These are phyloP conservation scores for Cephus cinctus DNA, from an alignment of 1,140 invertebrate genomes.

Conservation along the genomic window DNA sequence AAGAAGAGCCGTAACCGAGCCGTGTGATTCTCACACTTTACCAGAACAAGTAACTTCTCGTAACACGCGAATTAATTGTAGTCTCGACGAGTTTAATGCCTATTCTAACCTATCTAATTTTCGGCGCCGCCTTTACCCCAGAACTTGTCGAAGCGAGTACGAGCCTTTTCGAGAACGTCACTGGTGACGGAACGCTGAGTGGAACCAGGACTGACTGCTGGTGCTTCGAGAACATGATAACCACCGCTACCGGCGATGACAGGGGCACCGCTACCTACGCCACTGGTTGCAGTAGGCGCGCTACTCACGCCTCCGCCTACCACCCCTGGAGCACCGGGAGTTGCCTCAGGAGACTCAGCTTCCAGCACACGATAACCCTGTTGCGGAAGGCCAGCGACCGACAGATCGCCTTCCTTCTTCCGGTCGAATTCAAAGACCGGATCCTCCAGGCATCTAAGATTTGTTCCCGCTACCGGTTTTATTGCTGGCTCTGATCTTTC, in stretches of 20 bases:
- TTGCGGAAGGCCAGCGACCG: conserved; percentile 15
- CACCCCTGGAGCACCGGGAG: not conserved
- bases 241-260: conserved; percentile 15
- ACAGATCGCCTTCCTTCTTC: conserved; percentile 22
- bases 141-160: conserved; percentile 82
- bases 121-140: conserved; percentile 65
- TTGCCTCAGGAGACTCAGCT: conserved; percentile 21
- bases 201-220: conserved; percentile 42
- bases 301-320: conserved; percentile 9
- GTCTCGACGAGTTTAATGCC: conserved; percentile 3
- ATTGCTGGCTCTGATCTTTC: conserved; percentile 20
- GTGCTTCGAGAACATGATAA: conserved; percentile 54
- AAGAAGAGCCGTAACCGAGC: too few species aligned
- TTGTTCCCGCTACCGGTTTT: conserved; percentile 54
- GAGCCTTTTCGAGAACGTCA: conserved; percentile 78
- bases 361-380: conserved; percentile 39
- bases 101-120: conserved; percentile 30
- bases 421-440: conserved; percentile 57
- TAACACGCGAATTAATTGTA: conserved; percentile 22
- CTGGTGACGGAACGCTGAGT: conserved; percentile 62
- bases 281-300: not conserved
- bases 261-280: too few species aligned
- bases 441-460: conserved; percentile 58
- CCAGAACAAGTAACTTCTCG: conserved; percentile 31
- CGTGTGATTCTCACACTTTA: conserved; percentile 22